phyloP scores from a whole-genome alignment of 2,113 vertebrate species.

The Calypte anna region DNA sequence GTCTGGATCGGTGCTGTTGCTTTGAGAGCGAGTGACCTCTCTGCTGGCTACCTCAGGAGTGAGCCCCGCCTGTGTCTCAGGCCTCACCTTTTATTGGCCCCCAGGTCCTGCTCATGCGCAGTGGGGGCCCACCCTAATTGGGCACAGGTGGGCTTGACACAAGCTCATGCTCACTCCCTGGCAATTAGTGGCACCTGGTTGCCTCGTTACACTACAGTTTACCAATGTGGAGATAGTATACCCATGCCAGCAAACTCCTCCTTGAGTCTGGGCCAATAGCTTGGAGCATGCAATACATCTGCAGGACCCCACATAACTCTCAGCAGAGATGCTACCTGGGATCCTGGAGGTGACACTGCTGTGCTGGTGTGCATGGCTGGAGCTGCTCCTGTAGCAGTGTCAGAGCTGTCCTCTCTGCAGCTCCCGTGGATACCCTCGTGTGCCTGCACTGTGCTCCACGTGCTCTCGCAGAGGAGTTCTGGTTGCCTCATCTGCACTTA shows the following conservation, averaged over 20 bases:
- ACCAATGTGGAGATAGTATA: background rate
- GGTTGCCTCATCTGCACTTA: background rate
- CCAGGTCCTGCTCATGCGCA: too few species aligned
- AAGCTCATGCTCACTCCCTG: too few species aligned
- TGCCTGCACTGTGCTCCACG: fast-evolving
- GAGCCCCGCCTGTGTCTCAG: too few species aligned
- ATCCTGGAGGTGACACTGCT: fast-evolving
- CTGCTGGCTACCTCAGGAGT: too few species aligned
- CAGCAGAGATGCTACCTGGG: background rate
- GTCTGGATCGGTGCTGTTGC: too few species aligned
- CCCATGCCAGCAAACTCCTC: background rate
- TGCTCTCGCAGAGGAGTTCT: background rate
- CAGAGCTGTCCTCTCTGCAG: background rate
- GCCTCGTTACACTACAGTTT: background rate
- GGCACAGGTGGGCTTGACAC: too few species aligned
- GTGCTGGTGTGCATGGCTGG: fast-evolving
- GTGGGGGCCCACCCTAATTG: too few species aligned
- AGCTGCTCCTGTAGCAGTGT: background rate
- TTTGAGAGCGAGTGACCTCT: too few species aligned
- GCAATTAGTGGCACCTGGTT: too few species aligned
- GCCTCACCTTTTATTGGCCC: too few species aligned
- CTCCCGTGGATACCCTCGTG: fast-evolving
- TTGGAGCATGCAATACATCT: background rate
- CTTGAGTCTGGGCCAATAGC: background rate
- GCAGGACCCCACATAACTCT: background rate